Percentiles rank a stretch among this genome's conserved stretches.
These are phyloP conservation scores for Ornithoptera priamus DNA, from an alignment of 2,888 invertebrate genomes.

Conservation along the genomic window DNA sequence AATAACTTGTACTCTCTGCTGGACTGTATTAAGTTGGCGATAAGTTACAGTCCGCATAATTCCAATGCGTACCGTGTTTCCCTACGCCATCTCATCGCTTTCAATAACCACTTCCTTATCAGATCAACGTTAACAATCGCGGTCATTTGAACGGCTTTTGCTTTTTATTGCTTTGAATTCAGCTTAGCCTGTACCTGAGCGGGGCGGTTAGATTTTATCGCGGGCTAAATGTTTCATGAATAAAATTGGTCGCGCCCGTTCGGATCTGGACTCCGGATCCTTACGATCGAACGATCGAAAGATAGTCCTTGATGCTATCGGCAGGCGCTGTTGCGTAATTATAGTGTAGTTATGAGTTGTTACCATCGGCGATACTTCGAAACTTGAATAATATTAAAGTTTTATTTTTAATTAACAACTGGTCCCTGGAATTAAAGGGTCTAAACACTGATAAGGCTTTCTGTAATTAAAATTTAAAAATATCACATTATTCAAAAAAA, in stretches of 20 bases:
- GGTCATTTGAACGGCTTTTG: conserved; percentile 54
- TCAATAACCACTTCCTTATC: conserved; percentile 64
- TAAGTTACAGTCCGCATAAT: conserved; percentile 44
- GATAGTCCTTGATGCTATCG: conserved; percentile 58
- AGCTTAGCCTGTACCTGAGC: conserved; percentile 49
- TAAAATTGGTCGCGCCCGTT: conserved; percentile 75
- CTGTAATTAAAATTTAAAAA: neutral
- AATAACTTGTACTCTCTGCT: conserved; percentile 1
- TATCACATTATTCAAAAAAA: neutral
- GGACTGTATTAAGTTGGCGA: conserved; percentile 28
- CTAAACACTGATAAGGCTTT: neutral
- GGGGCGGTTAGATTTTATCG: conserved; percentile 66
- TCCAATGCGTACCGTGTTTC: conserved; percentile 42
- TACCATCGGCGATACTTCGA: conserved; percentile 55
- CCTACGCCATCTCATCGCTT: conserved; percentile 52
- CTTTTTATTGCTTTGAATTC: conserved; percentile 46
- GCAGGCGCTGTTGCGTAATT: conserved; percentile 67
- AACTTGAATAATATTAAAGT: conserved; percentile 55
- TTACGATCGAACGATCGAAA: conserved; percentile 49
- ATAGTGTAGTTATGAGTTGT: conserved; percentile 56
- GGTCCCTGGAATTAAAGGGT: neutral
- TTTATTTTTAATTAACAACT: conserved; percentile 18
- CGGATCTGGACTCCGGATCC: conserved; percentile 63
- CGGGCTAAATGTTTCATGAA: conserved; percentile 73
- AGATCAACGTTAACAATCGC: conserved; percentile 70